Evolutionary conservation across 2,797 vertebrate species (phyloP).

Genomic region (Setipinna tenuifilis): DNA sequence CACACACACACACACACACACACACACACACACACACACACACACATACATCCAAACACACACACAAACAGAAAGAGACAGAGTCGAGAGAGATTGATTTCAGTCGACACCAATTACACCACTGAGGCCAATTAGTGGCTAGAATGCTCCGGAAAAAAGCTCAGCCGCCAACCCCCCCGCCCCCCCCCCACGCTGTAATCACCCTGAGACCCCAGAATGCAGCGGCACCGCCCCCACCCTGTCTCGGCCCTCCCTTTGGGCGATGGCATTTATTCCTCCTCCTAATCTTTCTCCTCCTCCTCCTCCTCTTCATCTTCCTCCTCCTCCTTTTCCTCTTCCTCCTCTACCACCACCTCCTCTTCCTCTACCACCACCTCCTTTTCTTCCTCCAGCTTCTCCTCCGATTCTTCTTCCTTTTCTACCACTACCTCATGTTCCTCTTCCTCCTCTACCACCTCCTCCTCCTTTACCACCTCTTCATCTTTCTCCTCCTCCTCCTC

Average conservation of each 20-base stretch:
- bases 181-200: slow-evolving; percentile 50
- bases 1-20: slow-evolving; percentile 6
- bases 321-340: too few species aligned
- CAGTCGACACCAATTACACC: slow-evolving; percentile 66
- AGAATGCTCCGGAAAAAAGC: background rate
- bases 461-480: too few species aligned
- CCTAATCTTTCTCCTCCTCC: slow-evolving; percentile 53
- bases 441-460: too few species aligned
- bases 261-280: slow-evolving; percentile 58
- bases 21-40: slow-evolving; percentile 17
- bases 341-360: too few species aligned
- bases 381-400: background rate
- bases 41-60: background rate
- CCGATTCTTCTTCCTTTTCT: background rate
- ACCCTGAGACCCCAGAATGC: slow-evolving; percentile 44
- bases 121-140: slow-evolving; percentile 55
- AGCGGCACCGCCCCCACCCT: slow-evolving; percentile 58
- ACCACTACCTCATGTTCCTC: too few species aligned
- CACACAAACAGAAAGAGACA: background rate
- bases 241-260: slow-evolving; percentile 4
- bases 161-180: slow-evolving; percentile 56
- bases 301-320: slow-evolving; percentile 17
- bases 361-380: too few species aligned
- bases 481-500: too few species aligned
- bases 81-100: slow-evolving; percentile 39